Conservation (phyloP, 1,140 invertebrate genomes). For the Drosophila fuyamai region DNA sequence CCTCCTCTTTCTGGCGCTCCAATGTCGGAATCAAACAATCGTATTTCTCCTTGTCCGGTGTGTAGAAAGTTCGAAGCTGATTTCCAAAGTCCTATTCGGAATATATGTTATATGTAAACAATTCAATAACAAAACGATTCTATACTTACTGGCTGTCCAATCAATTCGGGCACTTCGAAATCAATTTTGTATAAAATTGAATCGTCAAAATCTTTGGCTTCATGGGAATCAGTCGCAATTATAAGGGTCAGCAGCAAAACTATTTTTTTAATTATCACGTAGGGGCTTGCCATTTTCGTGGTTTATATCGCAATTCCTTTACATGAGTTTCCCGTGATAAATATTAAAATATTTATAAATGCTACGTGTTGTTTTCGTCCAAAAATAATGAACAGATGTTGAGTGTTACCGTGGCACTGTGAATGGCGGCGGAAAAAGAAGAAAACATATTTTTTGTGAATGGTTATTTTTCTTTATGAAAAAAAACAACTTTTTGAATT, state of each 20-base stretch:
- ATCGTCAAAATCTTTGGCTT: constrained; percentile 92
- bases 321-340: constrained; percentile 38
- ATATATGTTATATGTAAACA: not conserved
- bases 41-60: constrained; percentile 89
- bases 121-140: too few species aligned
- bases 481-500: not conserved
- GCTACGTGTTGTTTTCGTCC: constrained; percentile 61
- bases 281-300: constrained; percentile 12
- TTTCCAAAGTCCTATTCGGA: constrained; percentile 85
- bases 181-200: constrained; percentile 92
- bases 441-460: constrained; percentile 1
- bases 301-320: not conserved
- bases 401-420: not conserved
- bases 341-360: constrained; percentile 13
- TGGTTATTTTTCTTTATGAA: not conserved
- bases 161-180: constrained; percentile 88
- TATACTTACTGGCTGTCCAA: constrained; percentile 56
- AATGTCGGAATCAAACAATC: constrained; percentile 91
- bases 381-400: constrained; percentile 55
- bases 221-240: constrained; percentile 69
- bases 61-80: constrained; percentile 87
- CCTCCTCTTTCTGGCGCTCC: constrained; percentile 86
- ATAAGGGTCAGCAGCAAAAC: constrained; percentile 37
- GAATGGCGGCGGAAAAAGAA: constrained; percentile 17
- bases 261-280: constrained; percentile 4